phyloP scores from a whole-genome alignment of 2,888 invertebrate species.

The Lepidonotus clava region DNA sequence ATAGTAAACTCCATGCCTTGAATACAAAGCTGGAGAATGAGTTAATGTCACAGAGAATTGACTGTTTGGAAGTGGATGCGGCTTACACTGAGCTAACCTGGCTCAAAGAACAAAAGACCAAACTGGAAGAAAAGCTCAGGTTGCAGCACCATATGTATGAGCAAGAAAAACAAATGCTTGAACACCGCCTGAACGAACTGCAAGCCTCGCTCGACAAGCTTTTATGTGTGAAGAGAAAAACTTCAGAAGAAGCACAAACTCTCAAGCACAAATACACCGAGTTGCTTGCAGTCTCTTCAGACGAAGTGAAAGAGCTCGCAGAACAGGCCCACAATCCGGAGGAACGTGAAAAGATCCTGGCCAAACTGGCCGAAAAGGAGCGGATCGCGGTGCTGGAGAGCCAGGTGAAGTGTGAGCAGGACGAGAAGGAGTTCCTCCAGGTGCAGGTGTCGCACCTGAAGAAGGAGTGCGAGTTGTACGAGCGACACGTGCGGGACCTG shows the following conservation, averaged over 20 bases:
- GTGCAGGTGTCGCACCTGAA: conserved; percentile 47
- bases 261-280: conserved; percentile 45
- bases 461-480: conserved; percentile 49
- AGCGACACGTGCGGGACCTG: conserved; percentile 37
- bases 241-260: conserved; percentile 2
- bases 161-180: conserved; percentile 31
- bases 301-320: conserved; percentile 23
- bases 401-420: neutral
- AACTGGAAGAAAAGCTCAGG: conserved; percentile 22
- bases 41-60: conserved; percentile 30
- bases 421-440: conserved; percentile 37
- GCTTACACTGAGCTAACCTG: conserved; percentile 31
- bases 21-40: conserved; percentile 40
- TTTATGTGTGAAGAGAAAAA: neutral
- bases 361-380: neutral
- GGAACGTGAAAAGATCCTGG: neutral
- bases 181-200: conserved; percentile 34
- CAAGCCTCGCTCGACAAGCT: conserved; percentile 24
- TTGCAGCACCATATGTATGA: conserved; percentile 29
- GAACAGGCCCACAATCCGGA: conserved; percentile 7
- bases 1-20: conserved; percentile 44
- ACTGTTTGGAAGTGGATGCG: conserved; percentile 38
- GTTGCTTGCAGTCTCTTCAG: conserved; percentile 16
- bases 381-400: conserved; percentile 24
- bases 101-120: conserved; percentile 34